Conservation (phyloP, 2,113 vertebrate genomes). For the Pyrgilauda ruficollis region DNA sequence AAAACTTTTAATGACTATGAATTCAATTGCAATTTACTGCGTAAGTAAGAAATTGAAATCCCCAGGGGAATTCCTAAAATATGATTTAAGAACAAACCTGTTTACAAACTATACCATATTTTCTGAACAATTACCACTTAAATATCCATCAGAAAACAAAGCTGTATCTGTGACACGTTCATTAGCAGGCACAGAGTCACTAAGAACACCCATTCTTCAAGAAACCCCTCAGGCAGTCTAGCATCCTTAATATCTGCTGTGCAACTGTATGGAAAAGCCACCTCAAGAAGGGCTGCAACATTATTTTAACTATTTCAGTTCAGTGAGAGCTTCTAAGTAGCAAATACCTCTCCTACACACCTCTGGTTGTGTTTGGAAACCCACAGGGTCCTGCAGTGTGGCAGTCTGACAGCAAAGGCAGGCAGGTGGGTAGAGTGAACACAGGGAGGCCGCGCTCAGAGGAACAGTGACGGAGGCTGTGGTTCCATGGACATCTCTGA, state of each 20-base stretch:
- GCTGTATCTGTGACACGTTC: not conserved
- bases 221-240: not conserved
- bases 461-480: not conserved
- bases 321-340: not conserved
- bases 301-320: not conserved
- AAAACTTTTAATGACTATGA: not conserved
- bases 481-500: not conserved
- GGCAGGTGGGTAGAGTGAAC: not conserved
- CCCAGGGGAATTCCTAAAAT: not conserved
- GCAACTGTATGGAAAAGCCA: not conserved
- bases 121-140: not conserved
- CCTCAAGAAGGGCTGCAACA: not conserved
- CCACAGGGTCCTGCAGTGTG: not conserved
- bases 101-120: not conserved
- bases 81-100: not conserved
- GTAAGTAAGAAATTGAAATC: not conserved
- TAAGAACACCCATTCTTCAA: not conserved
- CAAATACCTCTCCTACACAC: not conserved
- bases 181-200: slow-evolving; percentile 21
- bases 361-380: not conserved
- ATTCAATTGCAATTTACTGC: not conserved
- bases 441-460: rapidly evolving
- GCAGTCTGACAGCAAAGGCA: not conserved
- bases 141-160: not conserved
- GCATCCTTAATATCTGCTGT: not conserved